Conservation (phyloP, 2,888 invertebrate species). For the Bombyx huttoni region DNA sequence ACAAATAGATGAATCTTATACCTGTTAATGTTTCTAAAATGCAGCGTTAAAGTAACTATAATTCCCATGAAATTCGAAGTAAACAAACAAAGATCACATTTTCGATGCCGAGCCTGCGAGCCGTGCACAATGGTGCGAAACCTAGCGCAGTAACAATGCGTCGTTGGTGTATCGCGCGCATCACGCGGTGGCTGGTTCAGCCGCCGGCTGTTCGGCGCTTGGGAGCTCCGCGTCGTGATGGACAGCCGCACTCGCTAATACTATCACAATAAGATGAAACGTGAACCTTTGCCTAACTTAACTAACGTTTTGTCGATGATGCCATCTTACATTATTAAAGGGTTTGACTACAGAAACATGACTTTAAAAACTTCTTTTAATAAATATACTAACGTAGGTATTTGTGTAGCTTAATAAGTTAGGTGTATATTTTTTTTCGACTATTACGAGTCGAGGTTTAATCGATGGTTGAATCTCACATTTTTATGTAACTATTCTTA, state of each 20-base stretch:
- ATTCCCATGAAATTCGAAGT: slow-evolving; percentile 14
- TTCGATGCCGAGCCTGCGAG: slow-evolving; percentile 55
- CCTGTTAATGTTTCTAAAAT: background rate
- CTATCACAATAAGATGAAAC: slow-evolving; percentile 4
- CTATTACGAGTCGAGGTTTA: too few relatives aligned
- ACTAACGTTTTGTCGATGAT: slow-evolving; percentile 18
- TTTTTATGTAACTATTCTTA: too few relatives aligned
- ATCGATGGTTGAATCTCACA: too few relatives aligned
- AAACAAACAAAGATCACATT: slow-evolving; percentile 64
- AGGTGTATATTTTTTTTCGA: too few relatives aligned
- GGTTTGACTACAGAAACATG: background rate
- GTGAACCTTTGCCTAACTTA: slow-evolving; percentile 8
- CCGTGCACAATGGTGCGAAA: slow-evolving; percentile 65
- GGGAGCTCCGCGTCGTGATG: slow-evolving; percentile 47
- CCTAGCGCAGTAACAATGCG: slow-evolving; percentile 68
- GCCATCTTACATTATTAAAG: background rate
- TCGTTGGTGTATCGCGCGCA: slow-evolving; percentile 59
- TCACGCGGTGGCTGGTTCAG: slow-evolving; percentile 64
- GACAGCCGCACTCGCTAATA: slow-evolving; percentile 9
- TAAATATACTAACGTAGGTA: too few relatives aligned
- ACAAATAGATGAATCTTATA: too few relatives aligned
- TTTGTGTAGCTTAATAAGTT: too few relatives aligned
- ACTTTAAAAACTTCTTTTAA: too few relatives aligned
- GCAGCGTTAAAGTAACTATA: background rate
- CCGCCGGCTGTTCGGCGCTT: slow-evolving; percentile 48